These are phyloP conservation scores for Diglossa brunneiventris DNA, from an alignment of 2,113 vertebrate genomes.

Conservation along the genomic window DNA sequence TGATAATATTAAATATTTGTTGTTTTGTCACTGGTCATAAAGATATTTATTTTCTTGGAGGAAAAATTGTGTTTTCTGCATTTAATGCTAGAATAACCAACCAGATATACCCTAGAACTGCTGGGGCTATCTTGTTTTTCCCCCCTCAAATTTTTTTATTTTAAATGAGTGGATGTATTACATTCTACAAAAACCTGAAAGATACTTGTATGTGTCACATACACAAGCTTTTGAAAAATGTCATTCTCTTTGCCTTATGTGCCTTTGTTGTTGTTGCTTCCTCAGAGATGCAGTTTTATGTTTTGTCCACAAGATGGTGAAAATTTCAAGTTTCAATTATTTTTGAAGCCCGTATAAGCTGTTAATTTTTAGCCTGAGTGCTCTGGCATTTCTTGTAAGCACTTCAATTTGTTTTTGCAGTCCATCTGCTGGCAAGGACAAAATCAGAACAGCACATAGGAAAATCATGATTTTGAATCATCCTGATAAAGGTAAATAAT, in stretches of 20 bases:
- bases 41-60: neutral
- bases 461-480: constrained; percentile 95
- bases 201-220: neutral
- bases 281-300: constrained; percentile 62
- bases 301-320: constrained; percentile 81
- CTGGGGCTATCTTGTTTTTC: fast-evolving
- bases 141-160: neutral
- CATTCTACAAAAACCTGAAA: neutral
- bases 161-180: neutral
- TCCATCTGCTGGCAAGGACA: constrained; percentile 81
- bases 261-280: constrained; percentile 18
- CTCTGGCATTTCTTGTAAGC: constrained; percentile 54
- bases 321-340: constrained; percentile 75
- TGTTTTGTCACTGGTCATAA: neutral
- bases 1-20: constrained; percentile 14
- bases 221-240: neutral
- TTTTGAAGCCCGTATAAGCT: constrained; percentile 36
- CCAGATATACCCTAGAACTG: neutral
- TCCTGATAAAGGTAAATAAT: constrained; percentile 89
- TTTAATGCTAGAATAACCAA: neutral
- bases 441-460: constrained; percentile 86
- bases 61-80: neutral
- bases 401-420: constrained; percentile 75
- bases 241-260: neutral
- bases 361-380: constrained; percentile 62